Percentiles rank a stretch among this genome's conserved stretches.
phyloP scores from a whole-genome alignment of 2,113 vertebrate species.

The Forbesichthys agassizii region DNA sequence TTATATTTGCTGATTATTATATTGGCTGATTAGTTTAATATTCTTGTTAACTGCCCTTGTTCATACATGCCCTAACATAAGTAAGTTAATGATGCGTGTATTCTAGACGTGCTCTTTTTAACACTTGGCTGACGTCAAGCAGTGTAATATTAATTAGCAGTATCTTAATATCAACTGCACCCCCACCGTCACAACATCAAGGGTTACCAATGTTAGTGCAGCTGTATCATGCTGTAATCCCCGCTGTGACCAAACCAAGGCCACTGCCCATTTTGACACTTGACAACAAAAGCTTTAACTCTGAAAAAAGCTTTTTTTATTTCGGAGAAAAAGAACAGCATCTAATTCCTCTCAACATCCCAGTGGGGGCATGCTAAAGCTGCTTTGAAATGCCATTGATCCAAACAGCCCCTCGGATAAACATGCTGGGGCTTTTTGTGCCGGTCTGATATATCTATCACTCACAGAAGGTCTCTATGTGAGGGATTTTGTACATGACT shows the following conservation, averaged over 20 bases:
- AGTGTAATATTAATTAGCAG: background rate
- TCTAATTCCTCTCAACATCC: constrained; percentile 67
- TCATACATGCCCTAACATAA: background rate
- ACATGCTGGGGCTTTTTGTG: constrained; percentile 56
- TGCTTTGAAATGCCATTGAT: constrained; percentile 67
- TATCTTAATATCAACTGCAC: constrained; percentile 16
- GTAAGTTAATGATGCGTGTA: background rate
- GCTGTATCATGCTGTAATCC: constrained; percentile 67
- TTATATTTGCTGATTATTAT: too few relatives aligned
- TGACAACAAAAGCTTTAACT: constrained; percentile 62
- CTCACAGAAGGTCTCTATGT: constrained; percentile 33
- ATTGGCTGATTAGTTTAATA: too few relatives aligned
- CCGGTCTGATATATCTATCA: constrained; percentile 59
- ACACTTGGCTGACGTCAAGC: background rate
- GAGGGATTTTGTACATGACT: constrained; percentile 40
- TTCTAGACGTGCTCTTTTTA: background rate
- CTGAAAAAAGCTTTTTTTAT: constrained; percentile 42
- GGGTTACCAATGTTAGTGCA: constrained; percentile 30
- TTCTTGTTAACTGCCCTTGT: too few relatives aligned
- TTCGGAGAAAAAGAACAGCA: constrained; percentile 58
- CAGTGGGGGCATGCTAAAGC: constrained; percentile 64
- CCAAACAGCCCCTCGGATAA: constrained; percentile 55
- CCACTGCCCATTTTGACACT: constrained; percentile 44
- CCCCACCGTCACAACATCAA: constrained; percentile 26
- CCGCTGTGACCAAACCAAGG: constrained; percentile 41